These are phyloP conservation scores for Zosterops lateralis DNA, from an alignment of 2,113 vertebrate species.

Conservation along the genomic window DNA sequence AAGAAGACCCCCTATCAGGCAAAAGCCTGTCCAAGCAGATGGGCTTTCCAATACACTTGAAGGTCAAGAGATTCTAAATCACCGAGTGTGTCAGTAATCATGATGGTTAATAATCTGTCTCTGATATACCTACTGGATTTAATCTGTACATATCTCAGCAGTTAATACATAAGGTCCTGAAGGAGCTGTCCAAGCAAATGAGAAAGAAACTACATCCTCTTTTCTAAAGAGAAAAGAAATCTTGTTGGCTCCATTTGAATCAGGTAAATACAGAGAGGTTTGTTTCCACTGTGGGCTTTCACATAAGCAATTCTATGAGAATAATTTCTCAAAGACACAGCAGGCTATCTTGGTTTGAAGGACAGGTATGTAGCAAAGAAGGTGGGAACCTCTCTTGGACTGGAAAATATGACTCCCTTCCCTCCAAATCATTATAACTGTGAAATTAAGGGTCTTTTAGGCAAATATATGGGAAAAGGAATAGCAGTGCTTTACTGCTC, in stretches of 20 bases:
- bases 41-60: not conserved
- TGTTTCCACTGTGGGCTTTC: not conserved
- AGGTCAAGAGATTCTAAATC: constrained; percentile 12
- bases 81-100: not conserved
- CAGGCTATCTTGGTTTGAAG: not conserved
- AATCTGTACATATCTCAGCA: not conserved
- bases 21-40: constrained; percentile 40
- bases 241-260: not conserved
- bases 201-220: not conserved
- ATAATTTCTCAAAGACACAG: not conserved
- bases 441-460: not conserved
- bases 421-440: rapidly evolving
- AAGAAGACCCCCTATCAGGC: not conserved
- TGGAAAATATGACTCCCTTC: not conserved
- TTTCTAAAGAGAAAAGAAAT: not conserved
- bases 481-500: not conserved
- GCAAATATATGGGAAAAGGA: not conserved
- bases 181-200: not conserved
- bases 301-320: not conserved
- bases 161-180: not conserved
- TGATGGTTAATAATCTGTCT: not conserved
- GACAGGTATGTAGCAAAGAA: too few relatives aligned
- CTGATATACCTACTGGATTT: not conserved
- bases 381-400: not conserved
- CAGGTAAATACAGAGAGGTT: not conserved